Percentiles rank a stretch among this genome's conserved stretches.
These are phyloP conservation scores for Monochamus alternatus DNA, from an alignment of 2,888 invertebrate species.

Conservation along the genomic window DNA sequence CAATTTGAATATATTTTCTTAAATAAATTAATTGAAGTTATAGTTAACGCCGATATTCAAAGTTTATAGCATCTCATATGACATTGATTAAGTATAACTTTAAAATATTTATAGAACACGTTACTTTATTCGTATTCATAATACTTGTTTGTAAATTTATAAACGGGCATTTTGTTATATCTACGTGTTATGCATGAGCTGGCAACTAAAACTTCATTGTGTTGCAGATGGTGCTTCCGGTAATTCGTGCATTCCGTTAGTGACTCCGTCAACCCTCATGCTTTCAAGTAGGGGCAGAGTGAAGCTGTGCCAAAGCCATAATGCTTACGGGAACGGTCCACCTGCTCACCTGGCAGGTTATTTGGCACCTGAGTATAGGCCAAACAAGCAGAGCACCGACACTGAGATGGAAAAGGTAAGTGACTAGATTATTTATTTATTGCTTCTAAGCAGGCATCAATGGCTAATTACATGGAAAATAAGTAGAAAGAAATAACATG, in stretches of 20 bases:
- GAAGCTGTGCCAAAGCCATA: slow-evolving; percentile 64
- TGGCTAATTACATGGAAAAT: too few relatives aligned
- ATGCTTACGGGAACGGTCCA: slow-evolving; percentile 57
- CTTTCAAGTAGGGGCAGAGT: slow-evolving; percentile 75
- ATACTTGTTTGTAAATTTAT: background rate
- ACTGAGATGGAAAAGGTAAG: slow-evolving; percentile 76
- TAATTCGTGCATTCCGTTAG: slow-evolving; percentile 71
- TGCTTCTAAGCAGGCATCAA: too few relatives aligned
- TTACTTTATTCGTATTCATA: too few relatives aligned
- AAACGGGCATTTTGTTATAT: background rate
- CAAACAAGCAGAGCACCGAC: slow-evolving; percentile 72
- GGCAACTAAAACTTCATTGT: slow-evolving; percentile 41
- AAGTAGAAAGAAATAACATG: too few relatives aligned
- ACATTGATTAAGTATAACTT: too few relatives aligned
- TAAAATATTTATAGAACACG: too few relatives aligned
- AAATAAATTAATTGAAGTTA: too few relatives aligned
- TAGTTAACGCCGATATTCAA: too few relatives aligned
- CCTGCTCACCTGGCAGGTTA: slow-evolving; percentile 69
- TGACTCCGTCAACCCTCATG: slow-evolving; percentile 73
- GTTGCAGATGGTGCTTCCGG: slow-evolving; percentile 68
- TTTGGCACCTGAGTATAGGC: slow-evolving; percentile 74
- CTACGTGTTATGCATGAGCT: background rate
- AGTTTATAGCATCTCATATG: too few relatives aligned
- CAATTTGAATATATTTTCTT: too few relatives aligned
- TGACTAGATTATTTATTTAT: background rate